Evolutionary conservation across 2,888 invertebrate genomes (phyloP), one percentile per base, ranked within the genome.

Genomic region (Thysanoteuthis rhombus): DNA sequence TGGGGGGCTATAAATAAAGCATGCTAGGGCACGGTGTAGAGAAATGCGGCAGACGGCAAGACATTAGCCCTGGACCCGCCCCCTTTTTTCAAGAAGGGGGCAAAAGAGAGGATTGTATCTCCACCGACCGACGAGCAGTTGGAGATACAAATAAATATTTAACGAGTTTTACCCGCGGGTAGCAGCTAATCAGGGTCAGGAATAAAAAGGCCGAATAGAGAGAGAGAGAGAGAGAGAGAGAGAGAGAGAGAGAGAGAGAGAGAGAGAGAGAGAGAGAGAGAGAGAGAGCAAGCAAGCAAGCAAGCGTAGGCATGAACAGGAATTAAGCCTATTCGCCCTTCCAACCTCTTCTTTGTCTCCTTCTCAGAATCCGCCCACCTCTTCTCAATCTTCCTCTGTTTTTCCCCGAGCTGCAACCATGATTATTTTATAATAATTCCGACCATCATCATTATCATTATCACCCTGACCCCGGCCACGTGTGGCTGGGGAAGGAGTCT

Each of bases 71-170:
- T 12, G 75, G n/a, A 75, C n/a, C 75, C 75, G n/a, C 75, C 75
- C n/a, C n/a, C n/a, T n/a, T 75, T 75, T 75, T 75, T 75, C n/a
- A 22, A n/a, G n/a, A 25, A 36, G 19, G 75, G n/a, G 12, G 75
- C 75, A 75, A 75, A 75, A 75, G 75, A 36, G 75, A 75, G 75
- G n/a, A n/a, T 75, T 75, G 36, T 75, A 36, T 75, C n/a, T 75
- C n/a, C n/a, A 16, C 16, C 75, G 36, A 75, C 75, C 75, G 36
- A n/a, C 75, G 75, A 75, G 75, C 75, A 75, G 36, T 75, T n/a
- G 75, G 75, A 75, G 75, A 75, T 75, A 75, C 75, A 75, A 75
- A 75, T 75, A 75, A 75, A 75, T 75, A 75, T 75, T 75, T 75
- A 75, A 75, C 75, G 75, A 75, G 75, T 75, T 75, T 75, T 36